phyloP scores from a whole-genome alignment of 2,888 invertebrate genomes.

The Eupithecia exiguata region DNA sequence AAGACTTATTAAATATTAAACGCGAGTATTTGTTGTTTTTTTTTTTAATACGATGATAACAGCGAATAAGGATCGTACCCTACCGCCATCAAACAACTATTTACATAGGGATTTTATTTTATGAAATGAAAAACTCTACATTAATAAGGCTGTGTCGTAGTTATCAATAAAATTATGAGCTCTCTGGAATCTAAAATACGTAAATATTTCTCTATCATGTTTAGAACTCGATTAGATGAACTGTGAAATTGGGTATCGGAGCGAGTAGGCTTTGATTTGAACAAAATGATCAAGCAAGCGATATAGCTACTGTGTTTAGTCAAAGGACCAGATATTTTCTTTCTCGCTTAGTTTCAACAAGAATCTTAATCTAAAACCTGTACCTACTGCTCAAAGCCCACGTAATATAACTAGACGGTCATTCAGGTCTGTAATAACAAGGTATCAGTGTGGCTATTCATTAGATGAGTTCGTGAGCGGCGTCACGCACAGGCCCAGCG shows the following conservation, averaged over 20 bases:
- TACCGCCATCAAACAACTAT: not conserved
- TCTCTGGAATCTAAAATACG: not conserved
- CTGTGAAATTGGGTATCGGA: not conserved
- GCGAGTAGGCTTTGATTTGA: not conserved
- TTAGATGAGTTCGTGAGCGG: not conserved
- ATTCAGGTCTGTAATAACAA: not conserved
- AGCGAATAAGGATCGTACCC: too few relatives aligned
- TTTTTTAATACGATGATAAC: too few relatives aligned
- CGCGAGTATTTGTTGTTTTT: too few relatives aligned
- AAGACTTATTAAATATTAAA: too few relatives aligned
- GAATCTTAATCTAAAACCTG: not conserved
- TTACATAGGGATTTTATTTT: not conserved
- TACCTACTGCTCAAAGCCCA: not conserved
- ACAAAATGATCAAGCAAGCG: not conserved
- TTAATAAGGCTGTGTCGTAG: too few relatives aligned
- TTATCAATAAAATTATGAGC: not conserved
- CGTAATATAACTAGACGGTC: not conserved
- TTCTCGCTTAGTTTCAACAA: not conserved
- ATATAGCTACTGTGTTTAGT: not conserved
- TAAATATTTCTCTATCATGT: not conserved
- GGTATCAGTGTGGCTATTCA: not conserved
- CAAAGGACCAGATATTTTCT: not conserved
- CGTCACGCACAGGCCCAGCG: not conserved
- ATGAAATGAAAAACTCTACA: too few relatives aligned
- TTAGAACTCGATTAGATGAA: not conserved